phyloP scores from a whole-genome alignment of 2,888 invertebrate species.

The Glaucopsyche alexis region DNA sequence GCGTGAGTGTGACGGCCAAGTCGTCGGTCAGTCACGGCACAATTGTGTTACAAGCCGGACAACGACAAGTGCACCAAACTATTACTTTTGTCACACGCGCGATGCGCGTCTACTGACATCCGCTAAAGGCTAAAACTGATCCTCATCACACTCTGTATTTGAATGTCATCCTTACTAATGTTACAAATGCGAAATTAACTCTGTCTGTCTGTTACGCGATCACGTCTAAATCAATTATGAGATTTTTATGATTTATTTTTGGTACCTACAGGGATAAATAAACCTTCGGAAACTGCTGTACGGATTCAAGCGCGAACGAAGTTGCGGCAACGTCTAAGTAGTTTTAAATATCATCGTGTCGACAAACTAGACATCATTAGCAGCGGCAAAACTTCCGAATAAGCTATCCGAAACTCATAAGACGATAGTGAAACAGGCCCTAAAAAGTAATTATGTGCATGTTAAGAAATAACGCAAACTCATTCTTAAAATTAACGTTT shows the following conservation, averaged over 20 bases:
- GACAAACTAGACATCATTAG: neutral
- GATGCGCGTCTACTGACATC: slow-evolving; percentile 61
- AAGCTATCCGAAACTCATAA: too few relatives aligned
- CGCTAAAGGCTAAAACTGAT: slow-evolving; percentile 46
- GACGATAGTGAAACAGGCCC: too few relatives aligned
- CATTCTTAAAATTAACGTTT: slow-evolving; percentile 40
- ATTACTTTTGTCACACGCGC: slow-evolving; percentile 60
- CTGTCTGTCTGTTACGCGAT: too few relatives aligned
- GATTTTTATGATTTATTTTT: too few relatives aligned
- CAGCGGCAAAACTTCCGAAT: too few relatives aligned
- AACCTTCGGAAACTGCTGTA: too few relatives aligned
- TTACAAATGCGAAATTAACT: too few relatives aligned
- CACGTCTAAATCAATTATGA: too few relatives aligned
- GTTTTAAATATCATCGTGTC: neutral
- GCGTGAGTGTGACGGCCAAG: slow-evolving; percentile 45
- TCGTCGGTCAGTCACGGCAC: slow-evolving; percentile 55
- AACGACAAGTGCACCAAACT: slow-evolving; percentile 64
- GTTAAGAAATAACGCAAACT: neutral
- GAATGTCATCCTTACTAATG: neutral
- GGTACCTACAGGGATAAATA: too few relatives aligned
- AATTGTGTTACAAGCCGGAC: slow-evolving; percentile 71
- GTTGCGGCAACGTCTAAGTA: too few relatives aligned
- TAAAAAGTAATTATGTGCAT: too few relatives aligned
- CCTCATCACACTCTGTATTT: neutral
- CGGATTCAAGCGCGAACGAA: too few relatives aligned